Conservation (phyloP, 2,113 vertebrate species). For the Podocnemis expansa region DNA sequence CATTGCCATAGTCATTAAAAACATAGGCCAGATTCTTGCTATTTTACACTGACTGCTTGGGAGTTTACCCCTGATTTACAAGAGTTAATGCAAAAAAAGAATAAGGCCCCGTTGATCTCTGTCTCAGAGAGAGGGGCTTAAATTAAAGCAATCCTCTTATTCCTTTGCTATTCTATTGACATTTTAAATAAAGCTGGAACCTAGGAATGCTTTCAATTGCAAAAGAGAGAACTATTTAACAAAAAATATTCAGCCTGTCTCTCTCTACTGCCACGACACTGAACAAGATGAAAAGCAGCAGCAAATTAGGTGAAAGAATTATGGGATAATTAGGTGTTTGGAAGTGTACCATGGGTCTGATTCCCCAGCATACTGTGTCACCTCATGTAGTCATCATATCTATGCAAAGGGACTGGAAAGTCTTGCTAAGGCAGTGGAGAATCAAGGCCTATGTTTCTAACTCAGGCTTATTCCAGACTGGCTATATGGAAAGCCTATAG, state of each 20-base stretch:
- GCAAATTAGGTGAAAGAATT: conserved; percentile 31
- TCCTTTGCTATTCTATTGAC: conserved; percentile 32
- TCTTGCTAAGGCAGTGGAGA: background rate
- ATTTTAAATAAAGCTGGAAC: conserved; percentile 16
- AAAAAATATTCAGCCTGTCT: background rate
- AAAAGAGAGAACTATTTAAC: background rate
- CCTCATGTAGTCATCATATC: background rate
- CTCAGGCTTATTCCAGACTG: too few relatives aligned
- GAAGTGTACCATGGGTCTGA: background rate
- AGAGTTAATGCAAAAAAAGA: background rate
- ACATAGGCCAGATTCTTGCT: background rate
- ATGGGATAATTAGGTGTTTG: background rate
- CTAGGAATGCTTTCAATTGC: background rate
- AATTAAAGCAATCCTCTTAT: conserved; percentile 17
- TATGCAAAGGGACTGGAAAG: background rate
- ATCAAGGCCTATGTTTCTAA: background rate
- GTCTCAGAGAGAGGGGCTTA: conserved; percentile 15
- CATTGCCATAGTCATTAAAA: background rate
- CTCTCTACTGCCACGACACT: background rate
- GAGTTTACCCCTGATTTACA: background rate
- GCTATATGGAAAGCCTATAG: background rate
- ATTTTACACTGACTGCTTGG: background rate
- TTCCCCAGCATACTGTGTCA: background rate
- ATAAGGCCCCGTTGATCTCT: conserved; percentile 24
- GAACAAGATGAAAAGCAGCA: background rate